These are phyloP conservation scores for Progne subis DNA, from an alignment of 2,113 vertebrate genomes.

Conservation along the genomic window DNA sequence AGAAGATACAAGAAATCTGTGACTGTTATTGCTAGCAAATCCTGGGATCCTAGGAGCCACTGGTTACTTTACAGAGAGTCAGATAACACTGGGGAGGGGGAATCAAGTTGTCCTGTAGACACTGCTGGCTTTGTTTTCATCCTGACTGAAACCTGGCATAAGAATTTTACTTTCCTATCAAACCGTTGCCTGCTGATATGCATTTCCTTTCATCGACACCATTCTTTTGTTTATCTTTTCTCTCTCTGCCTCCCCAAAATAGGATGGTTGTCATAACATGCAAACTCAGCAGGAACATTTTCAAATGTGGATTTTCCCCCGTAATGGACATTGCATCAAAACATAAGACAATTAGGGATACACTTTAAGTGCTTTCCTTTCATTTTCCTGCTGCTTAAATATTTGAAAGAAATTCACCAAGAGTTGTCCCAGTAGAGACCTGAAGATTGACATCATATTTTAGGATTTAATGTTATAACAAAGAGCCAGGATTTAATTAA, in stretches of 20 bases:
- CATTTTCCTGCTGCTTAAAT: background rate
- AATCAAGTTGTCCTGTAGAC: background rate
- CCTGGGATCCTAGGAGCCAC: background rate
- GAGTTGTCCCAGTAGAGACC: background rate
- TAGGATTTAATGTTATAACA: background rate
- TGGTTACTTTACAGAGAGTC: background rate
- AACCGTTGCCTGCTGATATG: background rate
- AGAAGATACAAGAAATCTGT: background rate
- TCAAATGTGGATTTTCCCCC: background rate
- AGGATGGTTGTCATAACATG: background rate
- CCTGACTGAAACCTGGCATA: background rate
- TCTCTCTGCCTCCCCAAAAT: background rate
- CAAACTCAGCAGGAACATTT: background rate
- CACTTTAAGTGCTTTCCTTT: background rate
- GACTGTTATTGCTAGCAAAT: background rate
- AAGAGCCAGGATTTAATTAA: slow-evolving; percentile 24
- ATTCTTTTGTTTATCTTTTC: background rate
- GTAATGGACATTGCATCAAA: background rate
- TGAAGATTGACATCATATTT: background rate
- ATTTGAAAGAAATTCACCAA: background rate
- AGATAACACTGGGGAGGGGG: background rate
- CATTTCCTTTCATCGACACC: background rate
- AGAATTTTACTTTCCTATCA: background rate
- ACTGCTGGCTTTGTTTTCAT: background rate
- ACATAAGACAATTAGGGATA: background rate